These are phyloP conservation scores for Drosophila paramelanica DNA, from an alignment of 2,888 invertebrate species.

Conservation along the genomic window DNA sequence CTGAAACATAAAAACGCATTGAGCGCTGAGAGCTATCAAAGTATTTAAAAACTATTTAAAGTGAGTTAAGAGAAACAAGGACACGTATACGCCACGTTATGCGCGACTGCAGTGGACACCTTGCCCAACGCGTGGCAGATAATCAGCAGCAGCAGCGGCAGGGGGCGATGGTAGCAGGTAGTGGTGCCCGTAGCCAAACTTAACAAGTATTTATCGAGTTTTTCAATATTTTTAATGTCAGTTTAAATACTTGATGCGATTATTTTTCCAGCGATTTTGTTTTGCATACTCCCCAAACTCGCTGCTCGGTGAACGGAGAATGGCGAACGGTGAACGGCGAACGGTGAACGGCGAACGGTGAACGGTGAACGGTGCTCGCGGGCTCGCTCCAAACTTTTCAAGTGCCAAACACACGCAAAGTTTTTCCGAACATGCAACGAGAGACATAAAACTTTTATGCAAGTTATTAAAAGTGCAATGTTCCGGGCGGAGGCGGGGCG, in stretches of 20 bases:
- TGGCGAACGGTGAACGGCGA: slow-evolving; percentile 8
- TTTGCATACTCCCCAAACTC: slow-evolving; percentile 46
- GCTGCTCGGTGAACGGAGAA: slow-evolving; percentile 6
- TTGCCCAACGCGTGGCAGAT: slow-evolving; percentile 14
- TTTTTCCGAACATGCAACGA: slow-evolving; percentile 67
- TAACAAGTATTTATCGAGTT: slow-evolving; percentile 81
- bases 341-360: slow-evolving; percentile 2
- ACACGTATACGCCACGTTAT: slow-evolving; percentile 50
- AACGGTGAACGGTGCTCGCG: slow-evolving; percentile 24
- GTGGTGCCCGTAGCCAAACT: slow-evolving; percentile 54
- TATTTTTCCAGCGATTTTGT: slow-evolving; percentile 75
- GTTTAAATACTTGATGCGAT: slow-evolving; percentile 81
- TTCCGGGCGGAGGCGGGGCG: not conserved
- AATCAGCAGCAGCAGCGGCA: slow-evolving; percentile 25
- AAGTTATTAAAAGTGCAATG: slow-evolving; percentile 80
- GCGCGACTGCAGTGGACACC: slow-evolving; percentile 3
- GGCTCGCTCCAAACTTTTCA: slow-evolving; percentile 63
- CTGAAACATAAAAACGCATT: not conserved
- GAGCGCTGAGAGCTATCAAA: not conserved
- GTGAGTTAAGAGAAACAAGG: slow-evolving; percentile 10
- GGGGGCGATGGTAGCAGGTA: not conserved
- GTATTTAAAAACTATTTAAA: slow-evolving; percentile 14
- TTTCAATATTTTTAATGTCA: slow-evolving; percentile 82
- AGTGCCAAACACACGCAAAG: slow-evolving; percentile 80
- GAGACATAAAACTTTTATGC: slow-evolving; percentile 77